phyloP scores from a whole-genome alignment of 2,888 invertebrate species.

The Caenorhabditis macrosperma region DNA sequence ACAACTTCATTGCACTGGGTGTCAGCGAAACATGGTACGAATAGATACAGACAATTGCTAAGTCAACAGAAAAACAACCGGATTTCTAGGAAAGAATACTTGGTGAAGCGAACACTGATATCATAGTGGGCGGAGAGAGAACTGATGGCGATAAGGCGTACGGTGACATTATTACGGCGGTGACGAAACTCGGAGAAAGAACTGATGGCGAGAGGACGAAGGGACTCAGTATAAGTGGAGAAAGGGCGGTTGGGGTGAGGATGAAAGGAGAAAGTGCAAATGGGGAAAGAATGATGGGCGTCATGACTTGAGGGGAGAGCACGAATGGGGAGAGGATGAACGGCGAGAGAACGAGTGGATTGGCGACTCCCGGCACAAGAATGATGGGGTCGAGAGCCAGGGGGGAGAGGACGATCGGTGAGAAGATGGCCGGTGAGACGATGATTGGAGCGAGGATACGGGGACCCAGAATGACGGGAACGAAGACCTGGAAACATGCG shows the following conservation, averaged over 20 bases:
- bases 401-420: constrained; percentile 68
- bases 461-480: constrained; percentile 63
- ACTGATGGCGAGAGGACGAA: constrained; percentile 69
- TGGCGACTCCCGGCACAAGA: constrained; percentile 69
- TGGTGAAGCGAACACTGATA: constrained; percentile 63
- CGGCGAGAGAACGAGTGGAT: constrained; percentile 64
- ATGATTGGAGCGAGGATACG: constrained; percentile 66
- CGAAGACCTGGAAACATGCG: constrained; percentile 64
- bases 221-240: constrained; percentile 57
- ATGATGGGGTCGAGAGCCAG: constrained; percentile 67
- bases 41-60: background rate
- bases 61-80: background rate
- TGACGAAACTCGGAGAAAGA: constrained; percentile 68
- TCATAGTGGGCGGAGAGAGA: constrained; percentile 49
- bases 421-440: constrained; percentile 70
- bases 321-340: constrained; percentile 62
- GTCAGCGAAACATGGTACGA: background rate
- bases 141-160: constrained; percentile 68
- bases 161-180: constrained; percentile 68
- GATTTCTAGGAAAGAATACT: constrained; percentile 38
- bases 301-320: constrained; percentile 69
- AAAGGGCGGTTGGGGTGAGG: constrained; percentile 58
- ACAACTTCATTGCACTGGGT: constrained; percentile 17
- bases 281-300: constrained; percentile 71
- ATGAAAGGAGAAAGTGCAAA: constrained; percentile 61